Conservation (phyloP, 2,797 vertebrate species). For the Galaxias olidus region DNA sequence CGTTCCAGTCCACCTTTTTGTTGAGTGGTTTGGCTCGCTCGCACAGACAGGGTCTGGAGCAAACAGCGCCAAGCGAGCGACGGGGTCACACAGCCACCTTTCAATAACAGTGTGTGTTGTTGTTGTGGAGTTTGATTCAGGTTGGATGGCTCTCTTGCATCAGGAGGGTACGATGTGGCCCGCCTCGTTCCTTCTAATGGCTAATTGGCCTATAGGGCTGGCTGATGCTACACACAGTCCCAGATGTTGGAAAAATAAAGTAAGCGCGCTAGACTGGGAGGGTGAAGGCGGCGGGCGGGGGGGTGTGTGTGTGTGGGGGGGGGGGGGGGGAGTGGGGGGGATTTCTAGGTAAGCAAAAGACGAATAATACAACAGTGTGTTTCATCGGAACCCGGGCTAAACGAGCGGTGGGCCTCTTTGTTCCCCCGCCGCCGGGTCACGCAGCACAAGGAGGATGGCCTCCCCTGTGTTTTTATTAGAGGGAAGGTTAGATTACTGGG, state of each 20-base stretch:
- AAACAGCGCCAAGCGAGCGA: too few species aligned
- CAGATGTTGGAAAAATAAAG: conserved; percentile 59
- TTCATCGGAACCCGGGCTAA: too few species aligned
- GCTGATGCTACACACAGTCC: conserved; percentile 39
- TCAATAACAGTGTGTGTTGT: conserved; percentile 20
- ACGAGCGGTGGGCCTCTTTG: too few species aligned
- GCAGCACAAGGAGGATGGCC: neutral
- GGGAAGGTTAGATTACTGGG: conserved; percentile 46
- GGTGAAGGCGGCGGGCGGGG: conserved; percentile 2
- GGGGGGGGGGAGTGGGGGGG: neutral
- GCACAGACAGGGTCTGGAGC: conserved; percentile 29
- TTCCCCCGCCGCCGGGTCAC: too few species aligned
- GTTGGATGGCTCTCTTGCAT: conserved; percentile 63
- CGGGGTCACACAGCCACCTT: neutral
- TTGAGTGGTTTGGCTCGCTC: conserved; percentile 40
- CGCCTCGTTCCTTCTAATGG: conserved; percentile 18
- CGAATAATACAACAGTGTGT: conserved; percentile 46
- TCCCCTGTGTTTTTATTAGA: conserved; percentile 57
- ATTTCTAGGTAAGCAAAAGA: conserved; percentile 41
- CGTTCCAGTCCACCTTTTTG: conserved; percentile 7
- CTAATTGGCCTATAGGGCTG: conserved; percentile 65
- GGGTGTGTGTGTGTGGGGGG: neutral
- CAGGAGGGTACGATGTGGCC: conserved; percentile 58
- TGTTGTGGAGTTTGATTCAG: conserved; percentile 52
- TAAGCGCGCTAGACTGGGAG: neutral